Conservation (phyloP, 2,113 vertebrate species). For the Nyctibius bracteatus region DNA sequence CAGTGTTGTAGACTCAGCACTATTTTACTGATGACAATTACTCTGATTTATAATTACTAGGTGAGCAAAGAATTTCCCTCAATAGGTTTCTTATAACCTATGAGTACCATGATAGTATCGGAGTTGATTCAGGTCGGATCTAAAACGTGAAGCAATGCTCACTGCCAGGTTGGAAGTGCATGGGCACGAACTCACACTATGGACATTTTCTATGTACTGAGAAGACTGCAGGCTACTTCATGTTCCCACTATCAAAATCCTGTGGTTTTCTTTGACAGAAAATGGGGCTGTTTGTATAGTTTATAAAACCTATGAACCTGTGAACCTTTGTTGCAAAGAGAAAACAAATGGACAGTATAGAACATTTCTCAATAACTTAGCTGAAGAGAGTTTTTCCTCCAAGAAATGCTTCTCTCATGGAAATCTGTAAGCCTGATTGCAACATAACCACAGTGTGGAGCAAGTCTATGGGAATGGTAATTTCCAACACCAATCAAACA, state of each 20-base stretch:
- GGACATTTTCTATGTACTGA: background rate
- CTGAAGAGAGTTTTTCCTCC: background rate
- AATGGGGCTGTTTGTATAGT: background rate
- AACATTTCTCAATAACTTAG: background rate
- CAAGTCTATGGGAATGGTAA: background rate
- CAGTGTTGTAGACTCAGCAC: background rate
- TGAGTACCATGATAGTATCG: rapidly evolving
- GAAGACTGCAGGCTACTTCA: background rate
- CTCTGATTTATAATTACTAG: background rate
- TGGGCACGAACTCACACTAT: rapidly evolving
- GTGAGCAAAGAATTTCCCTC: background rate
- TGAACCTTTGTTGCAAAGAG: background rate
- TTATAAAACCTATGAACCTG: background rate
- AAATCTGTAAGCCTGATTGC: background rate
- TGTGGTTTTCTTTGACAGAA: background rate
- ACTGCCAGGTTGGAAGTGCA: background rate
- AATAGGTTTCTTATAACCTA: background rate
- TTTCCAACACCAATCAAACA: background rate
- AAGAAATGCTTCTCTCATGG: background rate
- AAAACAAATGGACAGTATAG: background rate
- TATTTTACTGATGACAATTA: background rate
- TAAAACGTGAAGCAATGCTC: background rate
- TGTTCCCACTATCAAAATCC: background rate
- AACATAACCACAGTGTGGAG: background rate
- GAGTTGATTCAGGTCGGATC: background rate